A percentile compares a stretch with the other conserved stretches of the same genome.
phyloP scores from a whole-genome alignment of 2,888 invertebrate genomes.

The Apodemia duryi region DNA sequence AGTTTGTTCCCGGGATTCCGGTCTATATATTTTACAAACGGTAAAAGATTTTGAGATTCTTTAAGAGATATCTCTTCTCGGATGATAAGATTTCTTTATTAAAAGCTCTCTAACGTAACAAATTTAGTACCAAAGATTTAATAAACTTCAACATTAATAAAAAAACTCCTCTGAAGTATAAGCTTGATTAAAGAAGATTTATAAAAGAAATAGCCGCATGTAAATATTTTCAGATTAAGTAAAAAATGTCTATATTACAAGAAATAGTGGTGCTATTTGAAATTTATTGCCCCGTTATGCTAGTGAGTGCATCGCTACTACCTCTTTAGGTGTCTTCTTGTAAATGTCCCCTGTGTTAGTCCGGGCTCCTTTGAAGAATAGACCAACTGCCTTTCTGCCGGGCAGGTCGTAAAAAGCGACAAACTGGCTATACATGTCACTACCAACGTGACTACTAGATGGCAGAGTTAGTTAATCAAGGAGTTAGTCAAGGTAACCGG shows the following conservation, averaged over 20 bases:
- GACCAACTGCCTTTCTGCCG: no score
- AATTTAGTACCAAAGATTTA: not conserved
- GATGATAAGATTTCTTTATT: not conserved
- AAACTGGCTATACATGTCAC: no score
- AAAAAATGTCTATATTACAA: conserved; percentile 60
- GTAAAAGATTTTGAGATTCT: not conserved
- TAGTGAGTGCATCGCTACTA: conserved; percentile 59
- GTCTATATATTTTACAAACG: no score
- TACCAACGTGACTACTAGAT: no score
- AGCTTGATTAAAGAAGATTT: conserved; percentile 3
- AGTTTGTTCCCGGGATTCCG: no score
- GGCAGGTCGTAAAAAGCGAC: no score
- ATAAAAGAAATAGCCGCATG: conserved; percentile 29
- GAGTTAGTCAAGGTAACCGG: no score
- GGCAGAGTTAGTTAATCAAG: no score
- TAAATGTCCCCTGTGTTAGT: not conserved
- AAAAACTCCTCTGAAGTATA: not conserved
- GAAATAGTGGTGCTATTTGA: conserved; percentile 60
- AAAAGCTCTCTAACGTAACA: not conserved
- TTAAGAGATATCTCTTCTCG: not conserved
- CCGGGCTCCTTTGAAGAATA: not conserved
- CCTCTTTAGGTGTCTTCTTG: conserved; percentile 35
- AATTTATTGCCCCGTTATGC: conserved; percentile 65
- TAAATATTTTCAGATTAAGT: conserved; percentile 63
- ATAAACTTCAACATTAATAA: not conserved